phyloP scores from a whole-genome alignment of 2,888 invertebrate species.

The Callimorpha dominula region DNA sequence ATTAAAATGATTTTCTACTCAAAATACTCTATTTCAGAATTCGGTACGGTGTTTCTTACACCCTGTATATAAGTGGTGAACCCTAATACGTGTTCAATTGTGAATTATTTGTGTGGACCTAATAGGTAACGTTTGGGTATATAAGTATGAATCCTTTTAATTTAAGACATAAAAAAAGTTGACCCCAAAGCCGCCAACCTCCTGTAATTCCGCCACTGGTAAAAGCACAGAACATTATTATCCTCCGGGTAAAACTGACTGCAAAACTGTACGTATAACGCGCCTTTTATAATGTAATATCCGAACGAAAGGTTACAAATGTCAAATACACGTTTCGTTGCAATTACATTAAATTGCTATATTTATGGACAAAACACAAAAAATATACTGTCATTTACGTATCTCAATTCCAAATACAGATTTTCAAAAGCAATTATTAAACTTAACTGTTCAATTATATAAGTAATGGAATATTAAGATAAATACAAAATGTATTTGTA shows the following conservation, averaged over 20 bases:
- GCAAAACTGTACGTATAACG: neutral
- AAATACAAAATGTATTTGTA: neutral
- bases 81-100: no score
- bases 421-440: neutral
- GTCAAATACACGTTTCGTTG: slow-evolving; percentile 43
- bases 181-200: no score
- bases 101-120: no score
- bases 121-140: no score
- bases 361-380: neutral
- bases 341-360: neutral
- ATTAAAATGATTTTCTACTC: no score
- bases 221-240: no score
- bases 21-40: no score
- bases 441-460: neutral
- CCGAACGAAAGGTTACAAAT: slow-evolving; percentile 28
- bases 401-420: neutral
- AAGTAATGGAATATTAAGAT: neutral
- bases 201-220: no score
- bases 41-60: no score
- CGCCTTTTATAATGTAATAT: slow-evolving; percentile 14
- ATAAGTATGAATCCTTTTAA: no score
- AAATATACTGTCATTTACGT: neutral
- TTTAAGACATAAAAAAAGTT: no score
- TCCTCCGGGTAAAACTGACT: neutral
- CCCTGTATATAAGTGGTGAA: no score